These are phyloP conservation scores for Myotis findleyi DNA, from an alignment of 2,797 vertebrate genomes.

Conservation along the genomic window DNA sequence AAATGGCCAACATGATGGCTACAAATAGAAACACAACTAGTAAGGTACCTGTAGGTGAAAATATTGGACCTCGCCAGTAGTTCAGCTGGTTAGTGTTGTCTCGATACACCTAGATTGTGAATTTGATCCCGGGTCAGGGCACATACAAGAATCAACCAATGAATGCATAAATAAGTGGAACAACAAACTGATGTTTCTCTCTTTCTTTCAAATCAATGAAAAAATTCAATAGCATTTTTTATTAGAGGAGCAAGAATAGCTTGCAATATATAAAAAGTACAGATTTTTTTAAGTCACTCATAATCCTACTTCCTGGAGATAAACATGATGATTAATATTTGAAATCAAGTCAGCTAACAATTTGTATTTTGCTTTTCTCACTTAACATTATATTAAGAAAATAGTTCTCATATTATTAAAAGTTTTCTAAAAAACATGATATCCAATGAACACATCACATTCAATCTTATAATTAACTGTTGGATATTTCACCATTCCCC, in stretches of 20 bases:
- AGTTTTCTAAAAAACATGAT: background rate
- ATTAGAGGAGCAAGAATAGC: background rate
- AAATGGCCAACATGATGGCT: background rate
- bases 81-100: background rate
- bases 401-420: background rate
- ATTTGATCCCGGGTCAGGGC: background rate
- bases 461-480: background rate
- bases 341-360: background rate
- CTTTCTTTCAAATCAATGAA: background rate
- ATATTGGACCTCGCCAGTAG: background rate
- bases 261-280: background rate
- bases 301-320: background rate
- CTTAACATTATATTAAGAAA: slow-evolving; percentile 21
- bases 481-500: background rate
- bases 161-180: background rate
- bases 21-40: background rate
- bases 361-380: background rate
- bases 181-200: background rate
- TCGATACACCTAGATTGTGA: accelerated
- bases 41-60: background rate
- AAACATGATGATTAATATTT: background rate
- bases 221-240: background rate
- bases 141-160: background rate
- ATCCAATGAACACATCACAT: background rate
- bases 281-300: background rate